Evolutionary conservation across 2,888 invertebrate genomes (phyloP).

Genomic region (Melikaiella ostensackeni): DNA sequence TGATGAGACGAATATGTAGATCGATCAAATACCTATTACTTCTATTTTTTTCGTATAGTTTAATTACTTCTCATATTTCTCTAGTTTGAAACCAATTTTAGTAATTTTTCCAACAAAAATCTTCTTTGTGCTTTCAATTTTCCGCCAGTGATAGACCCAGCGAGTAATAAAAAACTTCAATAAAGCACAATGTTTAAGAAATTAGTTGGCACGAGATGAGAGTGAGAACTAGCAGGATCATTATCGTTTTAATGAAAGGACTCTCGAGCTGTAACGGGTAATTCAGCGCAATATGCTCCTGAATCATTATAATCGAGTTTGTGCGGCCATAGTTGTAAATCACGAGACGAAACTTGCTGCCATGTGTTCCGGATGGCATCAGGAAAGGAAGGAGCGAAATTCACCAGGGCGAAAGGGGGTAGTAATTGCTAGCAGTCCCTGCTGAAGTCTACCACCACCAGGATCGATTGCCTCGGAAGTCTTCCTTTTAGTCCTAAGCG

Average conservation of each 20-base stretch:
- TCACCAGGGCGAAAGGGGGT: constrained; percentile 24
- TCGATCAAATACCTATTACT: no score
- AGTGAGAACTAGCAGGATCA: constrained; percentile 38
- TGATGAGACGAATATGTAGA: no score
- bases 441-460: constrained; percentile 20
- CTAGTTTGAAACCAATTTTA: no score
- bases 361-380: constrained; percentile 53
- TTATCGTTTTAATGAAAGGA: constrained; percentile 61
- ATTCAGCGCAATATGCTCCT: constrained; percentile 60
- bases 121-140: background rate
- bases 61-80: no score
- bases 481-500: constrained; percentile 11
- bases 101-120: no score
- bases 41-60: no score
- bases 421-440: constrained; percentile 21
- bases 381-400: constrained; percentile 9
- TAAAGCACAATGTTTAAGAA: background rate
- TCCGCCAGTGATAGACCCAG: no score
- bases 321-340: constrained; percentile 67
- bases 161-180: background rate
- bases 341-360: constrained; percentile 51
- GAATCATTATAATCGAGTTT: constrained; percentile 68
- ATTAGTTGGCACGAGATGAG: background rate
- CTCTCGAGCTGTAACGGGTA: constrained; percentile 44
- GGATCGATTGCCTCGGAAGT: constrained; percentile 11